phyloP scores from a whole-genome alignment of 1,140 invertebrate species.

The Leucophenga varia region DNA sequence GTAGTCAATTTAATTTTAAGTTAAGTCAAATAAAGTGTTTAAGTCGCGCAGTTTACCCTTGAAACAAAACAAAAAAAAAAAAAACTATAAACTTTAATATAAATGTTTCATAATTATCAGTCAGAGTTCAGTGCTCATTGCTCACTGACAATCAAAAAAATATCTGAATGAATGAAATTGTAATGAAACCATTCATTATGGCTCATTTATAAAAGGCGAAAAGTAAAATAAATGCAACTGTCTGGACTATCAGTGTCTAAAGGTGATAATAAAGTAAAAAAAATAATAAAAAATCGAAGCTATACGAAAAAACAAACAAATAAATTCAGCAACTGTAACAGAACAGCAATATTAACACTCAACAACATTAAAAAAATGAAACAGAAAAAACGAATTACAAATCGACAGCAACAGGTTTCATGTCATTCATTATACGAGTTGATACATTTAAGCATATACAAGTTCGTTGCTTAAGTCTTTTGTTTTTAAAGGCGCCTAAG shows the following conservation, averaged over 20 bases:
- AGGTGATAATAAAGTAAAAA: constrained; percentile 31
- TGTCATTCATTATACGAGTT: too few relatives aligned
- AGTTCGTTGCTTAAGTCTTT: constrained; percentile 37
- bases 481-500: constrained; percentile 22
- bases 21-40: constrained; percentile 49
- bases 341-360: too few relatives aligned
- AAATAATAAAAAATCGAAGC: too few relatives aligned
- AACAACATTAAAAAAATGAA: constrained; percentile 12
- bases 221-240: too few relatives aligned
- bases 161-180: constrained; percentile 4
- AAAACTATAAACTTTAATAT: constrained; percentile 11
- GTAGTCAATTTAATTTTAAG: constrained; percentile 18
- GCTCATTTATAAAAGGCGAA: constrained; percentile 40
- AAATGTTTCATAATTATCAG: constrained; percentile 44
- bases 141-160: too few relatives aligned
- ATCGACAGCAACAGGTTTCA: too few relatives aligned
- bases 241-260: constrained; percentile 33
- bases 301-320: too few relatives aligned
- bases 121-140: constrained; percentile 6
- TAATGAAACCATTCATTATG: constrained; percentile 41
- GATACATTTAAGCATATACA: too few relatives aligned
- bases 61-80: too few relatives aligned
- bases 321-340: too few relatives aligned
- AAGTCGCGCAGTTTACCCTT: constrained; percentile 29
- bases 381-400: too few relatives aligned